These are phyloP conservation scores for Auanema sp. DNA, from an alignment of 2,888 invertebrate genomes.

Conservation along the genomic window DNA sequence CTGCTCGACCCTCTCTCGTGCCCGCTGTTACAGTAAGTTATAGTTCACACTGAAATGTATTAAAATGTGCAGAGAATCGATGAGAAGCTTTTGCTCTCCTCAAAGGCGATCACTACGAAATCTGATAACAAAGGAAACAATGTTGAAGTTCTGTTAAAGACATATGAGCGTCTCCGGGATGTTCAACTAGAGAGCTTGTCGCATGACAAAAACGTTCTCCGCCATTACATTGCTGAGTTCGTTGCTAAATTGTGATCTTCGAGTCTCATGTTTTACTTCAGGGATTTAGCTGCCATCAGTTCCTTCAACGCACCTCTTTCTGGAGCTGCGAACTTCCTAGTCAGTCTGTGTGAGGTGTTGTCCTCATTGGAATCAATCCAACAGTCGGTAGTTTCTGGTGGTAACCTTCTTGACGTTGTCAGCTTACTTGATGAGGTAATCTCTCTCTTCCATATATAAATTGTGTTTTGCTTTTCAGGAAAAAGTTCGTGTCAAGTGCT, in stretches of 20 bases:
- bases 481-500: not conserved
- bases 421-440: conserved; percentile 10
- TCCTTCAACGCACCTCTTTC: conserved; percentile 35
- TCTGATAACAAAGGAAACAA: conserved; percentile 5
- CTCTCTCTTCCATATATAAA: not conserved
- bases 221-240: conserved; percentile 20
- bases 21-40: conserved; percentile 28
- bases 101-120: not conserved
- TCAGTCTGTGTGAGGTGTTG: conserved; percentile 25
- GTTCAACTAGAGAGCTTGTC: conserved; percentile 13
- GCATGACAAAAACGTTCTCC: conserved; percentile 21
- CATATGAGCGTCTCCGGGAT: conserved; percentile 25
- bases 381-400: conserved; percentile 26
- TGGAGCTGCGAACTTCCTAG: conserved; percentile 42
- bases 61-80: not conserved
- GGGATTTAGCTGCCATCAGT: conserved; percentile 35
- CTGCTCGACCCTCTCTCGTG: conserved; percentile 44
- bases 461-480: not conserved
- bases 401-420: conserved; percentile 12
- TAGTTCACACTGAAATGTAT: not conserved
- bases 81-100: not conserved
- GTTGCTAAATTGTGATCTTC: not conserved
- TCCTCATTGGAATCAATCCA: conserved; percentile 23
- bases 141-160: conserved; percentile 20
- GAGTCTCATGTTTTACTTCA: conserved; percentile 10